A percentile compares a stretch with the other conserved stretches of the same genome.
Evolutionary conservation across 1,140 invertebrate species (phyloP).

Genomic region (Hirudo medicinalis): DNA sequence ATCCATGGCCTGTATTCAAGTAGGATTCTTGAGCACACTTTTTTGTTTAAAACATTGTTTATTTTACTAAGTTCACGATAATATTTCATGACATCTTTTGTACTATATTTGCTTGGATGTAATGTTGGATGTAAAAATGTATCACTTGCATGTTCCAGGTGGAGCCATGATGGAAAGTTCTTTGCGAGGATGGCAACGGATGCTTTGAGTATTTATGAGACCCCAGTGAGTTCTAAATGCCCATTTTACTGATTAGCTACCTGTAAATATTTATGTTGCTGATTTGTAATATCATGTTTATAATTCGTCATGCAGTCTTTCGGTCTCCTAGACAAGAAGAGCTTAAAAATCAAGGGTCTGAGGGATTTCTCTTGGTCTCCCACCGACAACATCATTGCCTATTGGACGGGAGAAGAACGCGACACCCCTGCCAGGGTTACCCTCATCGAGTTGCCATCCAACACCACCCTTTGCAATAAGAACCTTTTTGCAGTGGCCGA

Average conservation of each 20-base stretch:
- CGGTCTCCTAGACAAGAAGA: slow-evolving; percentile 81
- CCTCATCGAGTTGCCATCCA: slow-evolving; percentile 50
- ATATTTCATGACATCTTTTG: too few relatives aligned
- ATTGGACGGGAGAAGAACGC: slow-evolving; percentile 81
- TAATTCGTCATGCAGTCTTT: slow-evolving; percentile 54
- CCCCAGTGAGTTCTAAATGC: slow-evolving; percentile 40
- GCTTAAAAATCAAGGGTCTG: slow-evolving; percentile 78
- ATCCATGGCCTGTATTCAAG: slow-evolving; percentile 76
- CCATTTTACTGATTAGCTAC: not conserved
- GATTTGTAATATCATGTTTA: slow-evolving; percentile 6
- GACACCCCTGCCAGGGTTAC: slow-evolving; percentile 54
- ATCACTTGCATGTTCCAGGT: slow-evolving; percentile 40
- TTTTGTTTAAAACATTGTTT: not conserved
- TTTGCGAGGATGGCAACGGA: slow-evolving; percentile 64
- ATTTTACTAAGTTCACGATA: too few relatives aligned
- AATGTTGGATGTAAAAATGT: too few relatives aligned
- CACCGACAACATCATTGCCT: slow-evolving; percentile 85
- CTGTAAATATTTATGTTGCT: not conserved
- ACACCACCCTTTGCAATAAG: slow-evolving; percentile 81
- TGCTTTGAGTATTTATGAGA: slow-evolving; percentile 85
- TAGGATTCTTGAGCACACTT: slow-evolving; percentile 26
- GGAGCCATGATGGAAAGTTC: slow-evolving; percentile 92
- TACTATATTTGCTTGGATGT: too few relatives aligned
- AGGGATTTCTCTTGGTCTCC: slow-evolving; percentile 95
- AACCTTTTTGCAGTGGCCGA: slow-evolving; percentile 94